Evolutionary conservation across 2,888 invertebrate species (phyloP).

Genomic region (Tenthredo mesomela): DNA sequence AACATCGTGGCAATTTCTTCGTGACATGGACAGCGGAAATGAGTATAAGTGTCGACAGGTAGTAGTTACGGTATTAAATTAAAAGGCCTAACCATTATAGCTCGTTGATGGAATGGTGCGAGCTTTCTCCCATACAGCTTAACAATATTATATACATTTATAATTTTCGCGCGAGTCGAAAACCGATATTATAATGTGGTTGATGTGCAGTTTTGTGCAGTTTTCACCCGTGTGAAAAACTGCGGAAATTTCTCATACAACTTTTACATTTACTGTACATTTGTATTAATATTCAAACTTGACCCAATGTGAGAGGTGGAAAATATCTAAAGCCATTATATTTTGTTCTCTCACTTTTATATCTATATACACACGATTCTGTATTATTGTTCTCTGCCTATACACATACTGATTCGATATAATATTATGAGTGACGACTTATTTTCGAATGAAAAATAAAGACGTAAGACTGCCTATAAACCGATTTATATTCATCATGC

Average conservation of each 20-base stretch:
- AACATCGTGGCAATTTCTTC: conserved; percentile 9
- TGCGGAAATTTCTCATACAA: background rate
- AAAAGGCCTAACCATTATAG: conserved; percentile 9
- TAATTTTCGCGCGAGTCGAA: conserved; percentile 13
- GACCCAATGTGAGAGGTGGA: background rate
- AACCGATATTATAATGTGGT: background rate
- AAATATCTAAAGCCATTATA: background rate
- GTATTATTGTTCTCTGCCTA: background rate
- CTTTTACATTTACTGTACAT: background rate
- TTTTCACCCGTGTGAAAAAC: background rate
- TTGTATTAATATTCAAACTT: background rate
- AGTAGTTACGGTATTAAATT: conserved; percentile 50
- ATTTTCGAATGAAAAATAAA: background rate
- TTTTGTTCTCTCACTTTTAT: background rate
- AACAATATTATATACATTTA: background rate
- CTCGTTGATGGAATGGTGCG: background rate
- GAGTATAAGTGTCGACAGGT: conserved; percentile 32
- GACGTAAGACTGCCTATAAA: background rate
- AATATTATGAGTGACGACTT: no score
- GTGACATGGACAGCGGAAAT: conserved; percentile 14
- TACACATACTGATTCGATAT: background rate
- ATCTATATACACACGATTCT: background rate
- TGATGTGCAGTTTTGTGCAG: no score
- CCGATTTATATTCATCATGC: background rate
- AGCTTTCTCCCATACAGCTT: conserved; percentile 1